Evolutionary conservation across 1,140 invertebrate species (phyloP).

Genomic region (Pseudachorutes palmiensis): DNA sequence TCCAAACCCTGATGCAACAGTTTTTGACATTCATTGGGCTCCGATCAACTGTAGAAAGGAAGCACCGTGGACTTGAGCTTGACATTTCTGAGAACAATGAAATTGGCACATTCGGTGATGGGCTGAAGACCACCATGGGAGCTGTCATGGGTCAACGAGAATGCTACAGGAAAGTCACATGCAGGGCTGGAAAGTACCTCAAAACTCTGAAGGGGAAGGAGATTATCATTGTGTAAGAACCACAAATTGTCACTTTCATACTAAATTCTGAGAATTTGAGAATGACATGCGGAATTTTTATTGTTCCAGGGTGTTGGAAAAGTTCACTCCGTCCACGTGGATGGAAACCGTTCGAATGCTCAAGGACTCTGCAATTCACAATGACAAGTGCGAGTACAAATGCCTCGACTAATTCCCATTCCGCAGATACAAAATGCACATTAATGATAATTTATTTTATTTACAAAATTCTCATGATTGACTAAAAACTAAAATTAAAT

Average conservation of each 20-base stretch:
- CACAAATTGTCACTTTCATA: no score
- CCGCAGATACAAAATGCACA: no score
- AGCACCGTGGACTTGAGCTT: background rate
- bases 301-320: constrained; percentile 29
- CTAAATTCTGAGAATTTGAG: no score
- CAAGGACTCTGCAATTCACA: constrained; percentile 29
- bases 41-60: background rate
- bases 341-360: constrained; percentile 25
- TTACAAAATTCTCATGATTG: no score
- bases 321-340: constrained; percentile 28
- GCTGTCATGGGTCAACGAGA: constrained; percentile 30
- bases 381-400: constrained; percentile 31
- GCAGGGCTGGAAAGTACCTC: constrained; percentile 31
- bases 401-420: constrained; percentile 27
- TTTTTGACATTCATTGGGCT: background rate
- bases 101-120: constrained; percentile 15
- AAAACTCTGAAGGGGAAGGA: constrained; percentile 31
- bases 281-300: no score
- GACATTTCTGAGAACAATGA: constrained; percentile 4
- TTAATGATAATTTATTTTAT: no score
- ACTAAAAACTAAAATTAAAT: no score
- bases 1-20: background rate
- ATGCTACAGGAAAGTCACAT: constrained; percentile 29
- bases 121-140: constrained; percentile 32
- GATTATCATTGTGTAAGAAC: constrained; percentile 36